These are phyloP conservation scores for Accipiter virgatus DNA, from an alignment of 2,113 vertebrate species.

Conservation along the genomic window DNA sequence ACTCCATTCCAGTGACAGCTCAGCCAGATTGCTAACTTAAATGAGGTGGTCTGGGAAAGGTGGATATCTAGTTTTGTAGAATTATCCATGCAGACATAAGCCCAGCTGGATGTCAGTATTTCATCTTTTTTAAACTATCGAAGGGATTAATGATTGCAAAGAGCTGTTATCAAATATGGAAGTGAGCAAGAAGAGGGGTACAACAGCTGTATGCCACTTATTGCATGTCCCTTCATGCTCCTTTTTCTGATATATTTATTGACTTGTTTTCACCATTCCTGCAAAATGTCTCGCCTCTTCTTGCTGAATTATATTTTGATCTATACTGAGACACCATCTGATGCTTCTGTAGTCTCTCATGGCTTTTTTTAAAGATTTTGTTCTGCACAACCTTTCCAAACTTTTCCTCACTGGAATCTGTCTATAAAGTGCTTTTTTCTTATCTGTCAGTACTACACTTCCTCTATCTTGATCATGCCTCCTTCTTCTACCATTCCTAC, in stretches of 20 bases:
- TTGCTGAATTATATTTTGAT: neutral
- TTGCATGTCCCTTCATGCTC: neutral
- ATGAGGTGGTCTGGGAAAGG: neutral
- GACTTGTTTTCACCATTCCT: neutral
- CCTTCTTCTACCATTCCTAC: neutral
- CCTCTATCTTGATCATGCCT: neutral
- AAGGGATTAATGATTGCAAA: neutral
- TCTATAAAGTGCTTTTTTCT: neutral
- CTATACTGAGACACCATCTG: neutral
- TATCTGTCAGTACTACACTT: neutral
- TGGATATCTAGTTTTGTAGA: neutral
- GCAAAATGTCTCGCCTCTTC: neutral
- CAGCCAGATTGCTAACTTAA: neutral
- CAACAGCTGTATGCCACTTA: neutral
- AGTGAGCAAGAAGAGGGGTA: neutral
- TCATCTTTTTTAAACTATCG: neutral
- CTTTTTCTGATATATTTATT: neutral
- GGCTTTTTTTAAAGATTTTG: neutral
- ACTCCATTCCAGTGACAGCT: neutral
- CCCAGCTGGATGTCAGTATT: neutral
- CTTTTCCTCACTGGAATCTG: neutral
- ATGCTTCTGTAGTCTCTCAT: neutral
- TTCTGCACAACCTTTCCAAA: neutral
- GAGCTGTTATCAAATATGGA: neutral
- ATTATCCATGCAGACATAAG: neutral